Evolutionary conservation across 1,140 invertebrate species (phyloP), one percentile per base, ranked within the genome.

Genomic region (Lutraria rhynchaena): DNA sequence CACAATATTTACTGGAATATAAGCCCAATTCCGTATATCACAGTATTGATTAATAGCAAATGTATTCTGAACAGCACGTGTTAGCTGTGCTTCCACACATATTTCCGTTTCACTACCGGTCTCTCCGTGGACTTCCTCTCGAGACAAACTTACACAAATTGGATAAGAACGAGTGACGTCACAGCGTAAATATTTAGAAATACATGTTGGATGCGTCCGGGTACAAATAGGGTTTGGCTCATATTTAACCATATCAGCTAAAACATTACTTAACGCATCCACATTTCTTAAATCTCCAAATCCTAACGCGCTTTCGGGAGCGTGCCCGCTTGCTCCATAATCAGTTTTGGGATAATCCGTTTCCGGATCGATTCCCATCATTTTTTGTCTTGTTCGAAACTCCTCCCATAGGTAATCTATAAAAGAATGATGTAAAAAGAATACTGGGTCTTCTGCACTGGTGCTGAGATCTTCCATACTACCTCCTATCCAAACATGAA

Each of bases 391-490:
- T 33, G 86, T 82, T 29, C 92, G 71, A 71, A 92, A 92, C 31
- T 86, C 84, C 70, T 92, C 90, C 89, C 89, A 92, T 58, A 92
- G 58, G 58, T 85, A 87, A 60, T 92, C 92, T 24, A 92, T 82
- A 83, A 92, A 92, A 5, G 90, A 80, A 84, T 92, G 92, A 73
- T 92, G 91, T 15, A 78, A 19, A 67, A 70, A 87, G 51, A 87
- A 87, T 0, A 86, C 69, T 5, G 86, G 86, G 44, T 87, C 86
- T 33, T 81, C 75, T 22, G 84, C 60, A 49, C 78, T 81, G 5
- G 58, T 74, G n/a, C 76, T 74, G 0, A 81, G 44, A 19, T 63
- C 61, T 22, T 78, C 75, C 65, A 87, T 77, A 17, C 76, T 67
- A 3, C 86, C 86, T 29, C 78, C 83, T 9, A 83, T 74, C 86